Evolutionary conservation across 2,888 invertebrate species (phyloP), one percentile per base, ranked within the genome.

Genomic region (Teleiodes luculella): DNA sequence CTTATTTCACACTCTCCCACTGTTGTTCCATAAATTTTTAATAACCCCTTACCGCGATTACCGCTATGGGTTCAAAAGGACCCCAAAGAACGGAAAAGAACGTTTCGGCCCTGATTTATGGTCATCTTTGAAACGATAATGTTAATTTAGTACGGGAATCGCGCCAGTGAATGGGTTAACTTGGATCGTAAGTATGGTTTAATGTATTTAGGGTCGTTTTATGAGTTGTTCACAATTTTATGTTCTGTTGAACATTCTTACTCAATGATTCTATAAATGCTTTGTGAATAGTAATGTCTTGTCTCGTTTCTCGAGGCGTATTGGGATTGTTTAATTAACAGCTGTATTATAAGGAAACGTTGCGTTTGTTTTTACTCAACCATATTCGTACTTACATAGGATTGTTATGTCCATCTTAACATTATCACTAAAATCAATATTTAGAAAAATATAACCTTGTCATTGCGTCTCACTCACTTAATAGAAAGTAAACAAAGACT

Each of bases 1-100:
- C 71, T 69, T 62, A 66, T 75, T 75, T 76, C 64, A 77, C 74
- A 78, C 73, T 64, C 72, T 74, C 43, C 4, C 20, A 28, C 24
- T 52, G 57, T 61, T 51, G 59, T 57, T 51, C 59, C 61, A 66
- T 70, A 69, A 71, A 69, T 70, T 58, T 64, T 68, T 63, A 68
- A 59, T 60, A 50, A 56, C 52, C 57, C 58, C 36, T 47, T 35
- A 49, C 39, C 45, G 46, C 57, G 55, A 54, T 60, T 57, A 62
- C n/a, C n/a, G 56, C 48, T 50, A 55, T 56, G 53, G 57, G 64
- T 61, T 66, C 66, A 61, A 63, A 57, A 55, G 61, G 61, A 64
- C 60, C 65, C 61, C 36, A 49, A 55, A 31, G 28, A 4, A 13
- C 24, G 1, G 18, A n/a, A 11, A 20, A 24, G 24, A 20, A 39